Conservation (phyloP, 2,888 invertebrate genomes). For the Hanleya hanleyi region DNA sequence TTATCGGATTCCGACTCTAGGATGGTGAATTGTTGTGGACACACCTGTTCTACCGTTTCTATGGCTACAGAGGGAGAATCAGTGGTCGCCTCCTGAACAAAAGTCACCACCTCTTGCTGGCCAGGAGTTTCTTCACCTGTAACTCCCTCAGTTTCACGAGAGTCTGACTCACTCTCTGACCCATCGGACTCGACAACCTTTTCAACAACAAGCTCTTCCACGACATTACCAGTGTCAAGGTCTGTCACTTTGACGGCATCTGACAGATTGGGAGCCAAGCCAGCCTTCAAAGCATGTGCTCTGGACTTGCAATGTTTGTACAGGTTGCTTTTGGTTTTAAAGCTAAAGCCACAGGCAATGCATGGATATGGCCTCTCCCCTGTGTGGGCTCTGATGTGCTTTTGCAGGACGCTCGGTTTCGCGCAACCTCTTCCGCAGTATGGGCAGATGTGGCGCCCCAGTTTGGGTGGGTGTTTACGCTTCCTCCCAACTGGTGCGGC, state of each 20-base stretch:
- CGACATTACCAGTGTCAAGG: no score
- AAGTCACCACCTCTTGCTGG: no score
- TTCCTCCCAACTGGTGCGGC: conserved; percentile 9
- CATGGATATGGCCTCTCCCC: conserved; percentile 95
- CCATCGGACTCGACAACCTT: no score
- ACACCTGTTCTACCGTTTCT: no score
- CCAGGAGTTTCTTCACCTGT: no score
- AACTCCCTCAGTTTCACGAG: no score
- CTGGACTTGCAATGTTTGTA: conserved; percentile 87
- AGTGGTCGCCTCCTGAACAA: no score
- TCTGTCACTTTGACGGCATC: conserved; percentile 15
- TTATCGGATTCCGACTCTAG: not conserved
- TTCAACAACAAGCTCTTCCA: no score
- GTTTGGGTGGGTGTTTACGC: conserved; percentile 42
- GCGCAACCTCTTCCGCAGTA: conserved; percentile 92
- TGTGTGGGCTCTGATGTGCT: conserved; percentile 94
- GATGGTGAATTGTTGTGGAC: not conserved
- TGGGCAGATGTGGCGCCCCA: conserved; percentile 87
- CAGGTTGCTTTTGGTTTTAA: conserved; percentile 94
- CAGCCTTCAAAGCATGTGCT: conserved; percentile 58
- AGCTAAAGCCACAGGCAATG: conserved; percentile 90
- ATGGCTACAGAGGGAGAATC: no score
- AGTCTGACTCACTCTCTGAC: no score
- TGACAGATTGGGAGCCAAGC: conserved; percentile 12
- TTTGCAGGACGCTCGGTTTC: conserved; percentile 93